phyloP scores from a whole-genome alignment of 2,113 vertebrate genomes.

The Balaeniceps rex region DNA sequence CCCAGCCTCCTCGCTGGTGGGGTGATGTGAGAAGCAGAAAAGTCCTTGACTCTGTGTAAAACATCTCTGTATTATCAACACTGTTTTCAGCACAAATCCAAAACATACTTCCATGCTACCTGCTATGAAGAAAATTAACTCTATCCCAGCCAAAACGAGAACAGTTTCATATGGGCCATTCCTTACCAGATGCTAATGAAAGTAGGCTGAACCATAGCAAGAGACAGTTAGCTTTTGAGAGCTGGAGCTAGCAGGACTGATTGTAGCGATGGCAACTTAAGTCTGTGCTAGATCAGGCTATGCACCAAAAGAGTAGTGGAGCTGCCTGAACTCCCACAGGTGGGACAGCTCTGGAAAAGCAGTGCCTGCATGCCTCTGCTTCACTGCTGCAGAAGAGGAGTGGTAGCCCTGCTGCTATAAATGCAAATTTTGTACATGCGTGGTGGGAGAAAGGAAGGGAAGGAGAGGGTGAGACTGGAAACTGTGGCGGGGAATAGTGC shows the following conservation, averaged over 20 bases:
- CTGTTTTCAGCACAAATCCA: too few species aligned
- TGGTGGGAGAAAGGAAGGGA: not conserved
- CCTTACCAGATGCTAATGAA: not conserved
- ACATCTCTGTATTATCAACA: too few species aligned
- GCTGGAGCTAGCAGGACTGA: not conserved
- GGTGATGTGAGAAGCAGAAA: too few species aligned
- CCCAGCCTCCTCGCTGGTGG: too few species aligned
- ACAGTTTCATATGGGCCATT: not conserved
- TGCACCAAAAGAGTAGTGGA: too few species aligned
- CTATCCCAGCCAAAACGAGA: too few species aligned
- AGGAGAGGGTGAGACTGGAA: not conserved
- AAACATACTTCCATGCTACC: too few species aligned
- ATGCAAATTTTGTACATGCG: not conserved
- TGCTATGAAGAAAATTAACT: too few species aligned
- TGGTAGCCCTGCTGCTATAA: not conserved
- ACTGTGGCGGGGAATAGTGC: not conserved
- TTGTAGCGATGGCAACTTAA: not conserved
- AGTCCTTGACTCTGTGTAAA: too few species aligned
- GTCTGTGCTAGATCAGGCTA: not conserved
- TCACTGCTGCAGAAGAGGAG: not conserved
- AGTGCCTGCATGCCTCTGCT: not conserved
- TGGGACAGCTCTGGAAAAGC: not conserved
- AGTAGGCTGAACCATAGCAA: not conserved
- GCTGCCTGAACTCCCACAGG: not conserved
- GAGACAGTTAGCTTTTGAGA: not conserved